phyloP scores from a whole-genome alignment of 2,113 vertebrate species.

The zebrafish (Danio rerio) region DNA sequence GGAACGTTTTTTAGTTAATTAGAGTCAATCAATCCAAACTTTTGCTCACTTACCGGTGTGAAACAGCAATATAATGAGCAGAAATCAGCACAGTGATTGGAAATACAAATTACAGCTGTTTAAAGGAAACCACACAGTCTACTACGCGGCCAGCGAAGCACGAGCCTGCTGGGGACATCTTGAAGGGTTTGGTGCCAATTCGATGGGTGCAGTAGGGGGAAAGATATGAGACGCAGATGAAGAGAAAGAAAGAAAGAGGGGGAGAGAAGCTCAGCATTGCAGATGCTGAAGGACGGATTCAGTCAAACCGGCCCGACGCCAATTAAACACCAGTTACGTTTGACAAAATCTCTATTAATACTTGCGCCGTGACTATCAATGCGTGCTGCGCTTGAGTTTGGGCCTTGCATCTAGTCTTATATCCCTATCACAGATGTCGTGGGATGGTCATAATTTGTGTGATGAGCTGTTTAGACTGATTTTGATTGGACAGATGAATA shows the following conservation, averaged over 20 bases:
- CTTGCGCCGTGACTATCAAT: neutral
- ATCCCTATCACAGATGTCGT: neutral
- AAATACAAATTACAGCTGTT: constrained; percentile 99
- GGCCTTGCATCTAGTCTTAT: neutral
- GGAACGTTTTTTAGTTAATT: constrained; percentile 99
- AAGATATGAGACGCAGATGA: constrained; percentile 39
- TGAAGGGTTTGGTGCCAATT: constrained; percentile 70
- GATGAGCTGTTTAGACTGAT: neutral
- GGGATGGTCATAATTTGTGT: neutral
- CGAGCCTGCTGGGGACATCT: constrained; percentile 79
- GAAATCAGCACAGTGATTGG: constrained; percentile 99
- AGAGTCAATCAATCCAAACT: constrained; percentile 99
- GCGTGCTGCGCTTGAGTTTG: neutral
- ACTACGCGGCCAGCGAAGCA: constrained; percentile 79
- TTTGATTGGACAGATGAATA: neutral
- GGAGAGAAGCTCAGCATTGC: constrained; percentile 23
- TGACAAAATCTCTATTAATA: constrained; percentile 41
- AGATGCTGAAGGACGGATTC: constrained; percentile 36
- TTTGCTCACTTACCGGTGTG: constrained; percentile 99
- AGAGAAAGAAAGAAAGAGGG: constrained; percentile 24
- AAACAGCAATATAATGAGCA: constrained; percentile 99
- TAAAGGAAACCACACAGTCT: constrained; percentile 82
- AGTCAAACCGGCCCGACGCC: constrained; percentile 33
- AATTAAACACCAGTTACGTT: constrained; percentile 44
- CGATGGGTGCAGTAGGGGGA: constrained; percentile 56